A percentile compares a stretch with the other conserved stretches of the same genome.
Evolutionary conservation across 23 tunicate genomes (phyloP).

Genomic region (Halocynthia aurantium): DNA sequence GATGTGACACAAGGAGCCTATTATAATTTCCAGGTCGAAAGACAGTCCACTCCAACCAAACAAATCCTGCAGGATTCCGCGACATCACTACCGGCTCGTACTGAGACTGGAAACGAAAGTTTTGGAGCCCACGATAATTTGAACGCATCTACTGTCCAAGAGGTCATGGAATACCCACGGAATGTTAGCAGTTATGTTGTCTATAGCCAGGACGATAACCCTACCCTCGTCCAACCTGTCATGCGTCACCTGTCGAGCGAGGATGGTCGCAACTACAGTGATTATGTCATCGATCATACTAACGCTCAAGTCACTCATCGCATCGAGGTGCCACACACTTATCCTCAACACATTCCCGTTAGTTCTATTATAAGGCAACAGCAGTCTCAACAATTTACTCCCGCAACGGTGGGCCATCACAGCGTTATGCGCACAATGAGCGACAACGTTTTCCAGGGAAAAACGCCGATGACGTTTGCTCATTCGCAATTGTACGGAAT

Average conservation of each 20-base stretch:
- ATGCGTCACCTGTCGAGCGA: slow-evolving; percentile 6
- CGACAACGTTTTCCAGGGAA: too few species aligned
- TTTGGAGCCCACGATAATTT: too few species aligned
- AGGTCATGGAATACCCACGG: not conserved
- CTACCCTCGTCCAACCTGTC: not conserved
- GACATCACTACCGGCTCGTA: too few species aligned
- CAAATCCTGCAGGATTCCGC: not conserved
- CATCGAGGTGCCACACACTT: too few species aligned
- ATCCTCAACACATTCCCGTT: too few species aligned
- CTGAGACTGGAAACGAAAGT: not conserved
- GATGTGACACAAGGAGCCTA: not conserved
- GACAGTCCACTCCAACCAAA: not conserved
- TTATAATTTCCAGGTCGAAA: not conserved
- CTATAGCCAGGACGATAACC: not conserved
- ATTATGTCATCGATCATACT: not conserved
- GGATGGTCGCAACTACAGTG: not conserved
- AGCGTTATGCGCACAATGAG: too few species aligned
- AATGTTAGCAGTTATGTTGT: not conserved
- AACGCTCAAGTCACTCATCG: too few species aligned
- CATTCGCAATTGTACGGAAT: too few species aligned
- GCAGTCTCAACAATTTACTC: too few species aligned
- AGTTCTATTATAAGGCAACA: too few species aligned
- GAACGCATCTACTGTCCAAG: not conserved
- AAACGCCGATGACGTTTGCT: too few species aligned
- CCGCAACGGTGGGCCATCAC: too few species aligned